Evolutionary conservation across 2,113 vertebrate genomes (phyloP).

Genomic region (Sminthopsis crassicaudata): DNA sequence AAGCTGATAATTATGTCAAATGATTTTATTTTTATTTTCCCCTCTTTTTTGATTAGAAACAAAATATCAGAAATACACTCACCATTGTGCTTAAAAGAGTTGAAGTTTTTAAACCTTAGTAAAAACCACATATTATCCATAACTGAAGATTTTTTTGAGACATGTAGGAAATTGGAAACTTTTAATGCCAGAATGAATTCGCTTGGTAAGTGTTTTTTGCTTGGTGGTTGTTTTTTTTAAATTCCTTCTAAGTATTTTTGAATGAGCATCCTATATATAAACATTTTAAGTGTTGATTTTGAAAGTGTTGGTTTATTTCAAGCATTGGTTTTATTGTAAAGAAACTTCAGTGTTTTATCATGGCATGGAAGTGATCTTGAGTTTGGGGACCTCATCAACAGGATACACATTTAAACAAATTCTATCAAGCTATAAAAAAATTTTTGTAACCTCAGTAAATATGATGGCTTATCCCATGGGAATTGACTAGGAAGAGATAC

Average conservation of each 20-base stretch:
- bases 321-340: not conserved
- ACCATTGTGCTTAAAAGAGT: slow-evolving; percentile 87
- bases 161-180: slow-evolving; percentile 91
- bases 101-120: slow-evolving; percentile 92
- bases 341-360: not conserved
- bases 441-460: not conserved
- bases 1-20: slow-evolving; percentile 24
- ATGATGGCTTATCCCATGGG: not conserved
- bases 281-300: not conserved
- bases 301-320: not conserved
- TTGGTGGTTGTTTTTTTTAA: not conserved
- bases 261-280: not conserved
- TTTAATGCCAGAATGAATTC: slow-evolving; percentile 90
- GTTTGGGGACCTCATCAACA: not conserved
- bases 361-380: not conserved
- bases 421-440: not conserved
- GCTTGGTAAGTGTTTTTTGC: slow-evolving; percentile 86
- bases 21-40: slow-evolving; percentile 26
- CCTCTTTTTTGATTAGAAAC: slow-evolving; percentile 86
- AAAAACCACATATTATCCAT: slow-evolving; percentile 90
- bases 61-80: slow-evolving; percentile 85
- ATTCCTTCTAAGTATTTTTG: not conserved
- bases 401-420: not conserved
- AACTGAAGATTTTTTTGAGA: slow-evolving; percentile 84
- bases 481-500: not conserved